These are phyloP conservation scores for Thamnophis sirtalis DNA, from an alignment of 2,113 vertebrate species.

Conservation along the genomic window DNA sequence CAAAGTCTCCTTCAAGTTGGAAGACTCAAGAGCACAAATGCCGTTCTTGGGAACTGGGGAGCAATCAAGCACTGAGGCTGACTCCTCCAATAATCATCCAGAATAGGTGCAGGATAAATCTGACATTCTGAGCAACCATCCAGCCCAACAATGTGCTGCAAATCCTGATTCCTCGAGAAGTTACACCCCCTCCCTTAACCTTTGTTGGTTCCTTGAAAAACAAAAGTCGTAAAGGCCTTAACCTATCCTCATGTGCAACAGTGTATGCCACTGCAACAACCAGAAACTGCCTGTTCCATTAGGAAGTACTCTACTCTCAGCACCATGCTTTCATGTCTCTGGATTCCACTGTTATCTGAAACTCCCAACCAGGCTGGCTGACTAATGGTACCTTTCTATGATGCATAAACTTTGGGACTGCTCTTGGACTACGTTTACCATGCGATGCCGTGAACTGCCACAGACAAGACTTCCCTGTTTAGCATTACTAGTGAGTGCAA, in stretches of 20 bases:
- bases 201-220: neutral
- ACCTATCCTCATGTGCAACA: neutral
- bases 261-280: neutral
- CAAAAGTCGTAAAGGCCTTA: neutral
- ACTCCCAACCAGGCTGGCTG: neutral
- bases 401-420: neutral
- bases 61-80: neutral
- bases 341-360: neutral
- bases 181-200: neutral
- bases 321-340: neutral
- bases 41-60: neutral
- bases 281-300: neutral
- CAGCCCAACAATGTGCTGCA: neutral
- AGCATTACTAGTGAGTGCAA: neutral
- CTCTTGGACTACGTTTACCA: neutral
- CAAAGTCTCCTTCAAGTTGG: neutral
- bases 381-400: neutral
- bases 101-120: neutral
- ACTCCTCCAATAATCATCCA: neutral
- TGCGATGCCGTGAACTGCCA: neutral
- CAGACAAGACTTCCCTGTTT: neutral
- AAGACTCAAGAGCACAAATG: neutral
- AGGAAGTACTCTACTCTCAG: neutral
- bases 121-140: neutral
- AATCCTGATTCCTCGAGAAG: neutral